Evolutionary conservation across 2,888 invertebrate species (phyloP), one percentile per base, ranked within the genome.

Genomic region (Microctonus brassicae): DNA sequence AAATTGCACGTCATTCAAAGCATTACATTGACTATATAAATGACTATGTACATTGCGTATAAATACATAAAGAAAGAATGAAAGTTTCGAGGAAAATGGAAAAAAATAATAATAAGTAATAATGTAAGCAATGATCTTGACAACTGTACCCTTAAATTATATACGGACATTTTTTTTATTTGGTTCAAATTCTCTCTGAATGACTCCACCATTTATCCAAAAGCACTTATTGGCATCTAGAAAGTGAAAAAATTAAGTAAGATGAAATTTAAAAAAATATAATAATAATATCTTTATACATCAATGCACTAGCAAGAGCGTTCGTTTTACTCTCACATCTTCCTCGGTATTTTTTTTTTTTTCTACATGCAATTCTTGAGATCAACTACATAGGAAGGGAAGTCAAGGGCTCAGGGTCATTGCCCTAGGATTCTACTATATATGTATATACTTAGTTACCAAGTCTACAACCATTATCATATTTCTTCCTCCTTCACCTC

Each of bases 351-450:
- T 22, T n/a, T 34, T 36, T 11, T 11, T 7, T 24, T 42, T 22
- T 26, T 63, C 29, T 63, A 47, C 63, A 39, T 20, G 29, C 20
- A 29, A 52, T 29, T 36, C 47, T 47, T 47, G 47, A 47, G 47
- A 47, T 47, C 47, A 47, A 20, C 47, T 47, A 47, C 47, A 47
- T 47, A 47, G 47, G 53, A 72, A 74, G 69, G 69, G 67, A 69
- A 72, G 68, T 73, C 70, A 78, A 78, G 78, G 73, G 76, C 73
- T 77, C 39, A 70, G 73, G 80, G 80, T 80, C 80, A 72, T 78
- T 78, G 78, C 78, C 73, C 80, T 71, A 55, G 47, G 72, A 73
- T 73, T 77, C 61, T 69, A 65, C 53, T 68, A 70, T 69, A 55
- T 10, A 52, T 17, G 24, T 61, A 60, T 36, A 24, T 39, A 61